Evolutionary conservation across 2,113 vertebrate species (phyloP).

Genomic region (Podarcis raffonei): DNA sequence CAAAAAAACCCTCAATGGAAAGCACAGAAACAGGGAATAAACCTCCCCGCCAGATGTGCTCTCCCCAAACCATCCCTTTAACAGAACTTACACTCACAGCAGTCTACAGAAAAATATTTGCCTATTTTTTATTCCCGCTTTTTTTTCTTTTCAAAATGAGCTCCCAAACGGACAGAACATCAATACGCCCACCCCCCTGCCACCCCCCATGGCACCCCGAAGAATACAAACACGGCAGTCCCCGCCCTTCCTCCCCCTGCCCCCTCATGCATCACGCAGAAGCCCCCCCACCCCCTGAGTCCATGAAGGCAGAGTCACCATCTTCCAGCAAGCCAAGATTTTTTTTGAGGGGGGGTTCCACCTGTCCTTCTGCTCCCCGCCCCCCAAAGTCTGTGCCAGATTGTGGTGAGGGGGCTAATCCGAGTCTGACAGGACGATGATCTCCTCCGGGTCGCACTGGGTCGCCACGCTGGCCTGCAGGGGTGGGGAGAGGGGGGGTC

Average conservation of each 20-base stretch:
- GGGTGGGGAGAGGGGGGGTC: neutral
- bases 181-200: neutral
- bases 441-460: conserved; percentile 88
- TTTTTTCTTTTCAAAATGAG: neutral
- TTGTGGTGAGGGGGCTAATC: conserved; percentile 65
- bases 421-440: conserved; percentile 88
- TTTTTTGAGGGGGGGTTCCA: neutral
- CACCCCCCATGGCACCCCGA: neutral
- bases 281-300: neutral
- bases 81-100: neutral
- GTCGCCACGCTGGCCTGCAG: conserved; percentile 85
- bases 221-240: fast-evolving
- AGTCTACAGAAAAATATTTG: conserved; percentile 3
- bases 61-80: neutral
- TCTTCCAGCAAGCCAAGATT: too few species aligned
- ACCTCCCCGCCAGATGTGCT: neutral
- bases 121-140: neutral
- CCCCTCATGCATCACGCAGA: neutral
- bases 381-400: conserved; percentile 1
- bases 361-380: neutral
- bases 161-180: too few species aligned
- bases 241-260: conserved; percentile 12
- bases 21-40: too few species aligned
- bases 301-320: too few species aligned
- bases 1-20: neutral